Conservation (phyloP, 2,888 invertebrate genomes). For the Rhynchonema sp. region DNA sequence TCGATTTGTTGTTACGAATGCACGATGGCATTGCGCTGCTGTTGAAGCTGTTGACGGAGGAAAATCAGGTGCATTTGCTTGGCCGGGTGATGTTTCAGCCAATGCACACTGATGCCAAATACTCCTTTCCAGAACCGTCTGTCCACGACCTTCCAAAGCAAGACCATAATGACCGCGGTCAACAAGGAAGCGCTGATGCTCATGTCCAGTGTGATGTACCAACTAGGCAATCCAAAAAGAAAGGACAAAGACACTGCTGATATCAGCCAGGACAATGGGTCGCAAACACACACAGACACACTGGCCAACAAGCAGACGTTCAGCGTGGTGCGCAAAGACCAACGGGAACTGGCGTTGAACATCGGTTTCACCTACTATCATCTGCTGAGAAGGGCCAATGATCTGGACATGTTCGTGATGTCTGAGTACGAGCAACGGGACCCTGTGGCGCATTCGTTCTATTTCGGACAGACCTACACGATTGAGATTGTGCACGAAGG, state of each 20-base stretch:
- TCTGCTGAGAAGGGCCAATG: not conserved
- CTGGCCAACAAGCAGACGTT: not conserved
- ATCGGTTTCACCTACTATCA: not conserved
- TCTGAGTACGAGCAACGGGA: not conserved
- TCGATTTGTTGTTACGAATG: conserved; percentile 18
- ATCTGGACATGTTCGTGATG: not conserved
- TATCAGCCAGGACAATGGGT: too few relatives aligned
- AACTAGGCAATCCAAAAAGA: not conserved
- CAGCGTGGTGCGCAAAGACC: not conserved
- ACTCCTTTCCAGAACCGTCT: not conserved
- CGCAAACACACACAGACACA: too few relatives aligned
- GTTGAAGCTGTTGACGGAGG: conserved; percentile 25
- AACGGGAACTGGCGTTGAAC: not conserved
- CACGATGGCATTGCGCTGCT: conserved; percentile 24
- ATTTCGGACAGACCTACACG: not conserved
- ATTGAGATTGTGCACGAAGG: conserved; percentile 10
- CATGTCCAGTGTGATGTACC: conserved; percentile 12
- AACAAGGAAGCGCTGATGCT: conserved; percentile 21
- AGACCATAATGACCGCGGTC: conserved; percentile 22
- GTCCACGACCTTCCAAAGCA: not conserved
- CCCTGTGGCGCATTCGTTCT: not conserved
- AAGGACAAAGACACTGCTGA: conserved; percentile 8
- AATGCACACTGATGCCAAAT: too few relatives aligned
- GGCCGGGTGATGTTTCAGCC: too few relatives aligned
- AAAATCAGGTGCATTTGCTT: conserved; percentile 26